Base-by-base conservation (phyloP, 2,888 invertebrate species). In the Drosophila incognita region DNA sequence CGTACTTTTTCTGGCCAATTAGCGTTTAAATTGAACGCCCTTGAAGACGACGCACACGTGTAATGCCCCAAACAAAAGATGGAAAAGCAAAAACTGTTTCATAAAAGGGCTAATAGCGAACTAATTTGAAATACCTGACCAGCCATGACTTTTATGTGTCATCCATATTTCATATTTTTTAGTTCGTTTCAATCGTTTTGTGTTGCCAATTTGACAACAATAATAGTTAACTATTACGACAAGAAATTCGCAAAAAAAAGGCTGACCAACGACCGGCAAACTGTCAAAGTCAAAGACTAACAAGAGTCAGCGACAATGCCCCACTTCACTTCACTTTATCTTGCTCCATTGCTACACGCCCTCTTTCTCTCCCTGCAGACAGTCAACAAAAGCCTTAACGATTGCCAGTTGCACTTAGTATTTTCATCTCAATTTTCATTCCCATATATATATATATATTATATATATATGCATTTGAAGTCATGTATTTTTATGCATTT, bases 271-370 rank as follows among this genome's bases (percentile, higher is more conserved):
- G 48, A 59, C 36, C 64, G 67, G 48, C 48, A 65, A 69, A 68
- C 54, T 66, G 78, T 77, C 81, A 87, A 87, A 87, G 87, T 78
- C 87, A 87, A 81, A 87, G 64, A 74, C 78, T 77, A 74, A 74
- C 81, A 81, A 83, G 77, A 57, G 60, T 56, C 38, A 46, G 42
- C 33, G 36, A 36, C 64, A 48, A 48, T 46, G 54, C 56, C 24
- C 46, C 48, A 68, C 71, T 63, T 48, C 71, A 68, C 29, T 54
- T 46, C 46, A 54, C 13, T 56, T 35, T 21, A 40, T 24, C 35
- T 59, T 46, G 36, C 21, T 36, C 21, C 51, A 27, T n/a, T 11
- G 35, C 1, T 0, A 1, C 4, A 7, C 6, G 15, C 7, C 11
- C 1, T 2, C 10, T 18, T 6, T 31, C 42, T 8, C 6, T 4